Conservation (phyloP, 2,888 invertebrate species). For the Boloria euphrosyne region DNA sequence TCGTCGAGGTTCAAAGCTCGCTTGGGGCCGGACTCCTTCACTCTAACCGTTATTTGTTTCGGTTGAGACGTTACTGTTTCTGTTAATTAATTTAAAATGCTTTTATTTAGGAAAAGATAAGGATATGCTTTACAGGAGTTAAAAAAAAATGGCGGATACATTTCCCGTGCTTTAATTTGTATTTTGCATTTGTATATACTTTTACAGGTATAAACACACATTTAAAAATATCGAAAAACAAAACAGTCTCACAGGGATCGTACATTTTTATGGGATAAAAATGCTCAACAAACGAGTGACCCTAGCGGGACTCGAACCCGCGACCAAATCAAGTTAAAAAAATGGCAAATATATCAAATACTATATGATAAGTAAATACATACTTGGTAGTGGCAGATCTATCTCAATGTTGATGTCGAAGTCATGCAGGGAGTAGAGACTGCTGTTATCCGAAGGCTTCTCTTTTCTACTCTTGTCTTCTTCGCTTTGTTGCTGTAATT, state of each 20-base stretch:
- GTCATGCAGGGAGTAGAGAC: constrained; percentile 88
- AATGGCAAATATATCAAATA: background rate
- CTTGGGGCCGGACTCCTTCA: constrained; percentile 91
- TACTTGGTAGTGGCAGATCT: constrained; percentile 91
- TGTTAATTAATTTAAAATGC: constrained; percentile 49
- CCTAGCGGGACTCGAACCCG: too few relatives aligned
- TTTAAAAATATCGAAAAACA: too few relatives aligned
- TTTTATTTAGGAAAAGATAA: background rate
- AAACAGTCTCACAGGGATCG: too few relatives aligned
- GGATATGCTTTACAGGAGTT: background rate
- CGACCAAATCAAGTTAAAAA: background rate
- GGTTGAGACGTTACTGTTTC: constrained; percentile 88
- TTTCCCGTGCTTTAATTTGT: background rate
- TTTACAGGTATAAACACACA: too few relatives aligned
- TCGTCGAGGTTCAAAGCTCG: constrained; percentile 94
- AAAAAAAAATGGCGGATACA: background rate
- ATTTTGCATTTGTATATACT: too few relatives aligned
- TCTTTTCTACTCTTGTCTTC: constrained; percentile 39
- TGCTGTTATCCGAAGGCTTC: constrained; percentile 64
- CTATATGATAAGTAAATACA: constrained; percentile 58
- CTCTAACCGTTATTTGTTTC: constrained; percentile 86
- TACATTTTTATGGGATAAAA: too few relatives aligned
- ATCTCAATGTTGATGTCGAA: constrained; percentile 98
- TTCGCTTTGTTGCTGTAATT: constrained; percentile 45
- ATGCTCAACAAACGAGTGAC: too few relatives aligned